A percentile compares a stretch with the other conserved stretches of the same genome.
These are phyloP conservation scores for Acronicta aceris DNA, from an alignment of 2,888 invertebrate genomes.

Conservation along the genomic window DNA sequence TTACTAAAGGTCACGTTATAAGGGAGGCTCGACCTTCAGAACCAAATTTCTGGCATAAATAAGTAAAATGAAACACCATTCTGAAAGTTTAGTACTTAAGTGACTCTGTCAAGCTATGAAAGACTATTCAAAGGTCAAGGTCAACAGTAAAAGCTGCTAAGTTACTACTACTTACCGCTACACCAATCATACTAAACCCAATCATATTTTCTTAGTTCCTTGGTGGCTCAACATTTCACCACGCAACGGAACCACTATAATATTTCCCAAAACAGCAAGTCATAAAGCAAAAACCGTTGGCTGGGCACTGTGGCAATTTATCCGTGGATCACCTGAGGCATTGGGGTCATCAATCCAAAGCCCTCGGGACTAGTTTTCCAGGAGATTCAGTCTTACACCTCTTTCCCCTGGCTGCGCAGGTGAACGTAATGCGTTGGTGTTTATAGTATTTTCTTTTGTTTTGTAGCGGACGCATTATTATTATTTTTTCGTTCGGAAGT, in stretches of 20 bases:
- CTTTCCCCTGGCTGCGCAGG: slow-evolving; percentile 69
- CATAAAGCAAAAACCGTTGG: slow-evolving; percentile 63
- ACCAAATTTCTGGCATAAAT: too few relatives aligned
- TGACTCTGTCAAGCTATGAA: too few relatives aligned
- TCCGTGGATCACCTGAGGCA: slow-evolving; percentile 77
- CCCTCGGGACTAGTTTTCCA: slow-evolving; percentile 77
- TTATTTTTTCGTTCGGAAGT: neutral
- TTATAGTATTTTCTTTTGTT: slow-evolving; percentile 33
- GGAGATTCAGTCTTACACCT: slow-evolving; percentile 72
- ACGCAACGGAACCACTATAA: slow-evolving; percentile 35
- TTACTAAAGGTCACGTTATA: too few relatives aligned
- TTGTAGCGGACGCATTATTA: slow-evolving; percentile 4
- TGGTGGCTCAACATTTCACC: slow-evolving; percentile 10
- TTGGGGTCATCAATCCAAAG: slow-evolving; percentile 80
- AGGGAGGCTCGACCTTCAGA: too few relatives aligned
- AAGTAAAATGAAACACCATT: neutral
- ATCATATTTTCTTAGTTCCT: slow-evolving; percentile 9
- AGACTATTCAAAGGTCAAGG: neutral
- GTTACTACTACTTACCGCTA: neutral
- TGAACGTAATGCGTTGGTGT: slow-evolving; percentile 59
- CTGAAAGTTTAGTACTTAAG: neutral
- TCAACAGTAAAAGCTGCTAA: slow-evolving; percentile 1
- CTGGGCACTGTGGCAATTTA: slow-evolving; percentile 61
- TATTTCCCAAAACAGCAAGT: slow-evolving; percentile 58
- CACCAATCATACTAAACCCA: slow-evolving; percentile 2